A percentile compares a stretch with the other conserved stretches of the same genome.
Evolutionary conservation across 2,888 invertebrate species (phyloP).

Genomic region (Mellilla xanthometata): DNA sequence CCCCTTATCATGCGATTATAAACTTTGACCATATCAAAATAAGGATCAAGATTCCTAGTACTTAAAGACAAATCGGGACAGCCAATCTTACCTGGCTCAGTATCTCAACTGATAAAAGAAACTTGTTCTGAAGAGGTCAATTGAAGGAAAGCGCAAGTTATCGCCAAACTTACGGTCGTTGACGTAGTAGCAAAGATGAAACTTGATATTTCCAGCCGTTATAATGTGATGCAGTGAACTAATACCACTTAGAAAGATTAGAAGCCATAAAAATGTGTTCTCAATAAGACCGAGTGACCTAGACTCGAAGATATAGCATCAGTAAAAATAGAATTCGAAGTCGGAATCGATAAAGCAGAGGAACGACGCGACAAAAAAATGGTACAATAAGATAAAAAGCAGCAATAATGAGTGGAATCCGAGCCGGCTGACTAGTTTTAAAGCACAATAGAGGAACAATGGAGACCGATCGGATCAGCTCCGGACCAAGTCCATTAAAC

Average conservation of each 20-base stretch:
- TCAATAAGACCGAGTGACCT: conserved; percentile 16
- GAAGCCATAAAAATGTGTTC: conserved; percentile 23
- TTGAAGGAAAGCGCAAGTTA: conserved; percentile 16
- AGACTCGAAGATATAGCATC: conserved; percentile 6
- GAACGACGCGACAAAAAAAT: conserved; percentile 5
- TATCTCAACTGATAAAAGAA: conserved; percentile 12
- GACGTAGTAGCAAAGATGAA: conserved; percentile 11
- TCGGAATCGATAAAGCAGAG: conserved; percentile 10
- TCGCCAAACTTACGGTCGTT: conserved; percentile 10
- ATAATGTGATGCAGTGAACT: conserved; percentile 19
- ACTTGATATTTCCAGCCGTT: conserved; percentile 5
- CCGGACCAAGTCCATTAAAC: conserved; percentile 7
- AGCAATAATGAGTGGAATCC: conserved; percentile 10
- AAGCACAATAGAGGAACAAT: conserved; percentile 18
- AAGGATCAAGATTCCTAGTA: not conserved
- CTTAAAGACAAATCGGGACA: not conserved
- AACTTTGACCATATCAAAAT: conserved; percentile 1
- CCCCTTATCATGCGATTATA: not conserved
- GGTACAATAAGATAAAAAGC: conserved; percentile 15
- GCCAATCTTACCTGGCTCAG: conserved; percentile 7
- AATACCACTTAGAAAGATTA: conserved; percentile 11
- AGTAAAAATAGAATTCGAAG: conserved; percentile 9
- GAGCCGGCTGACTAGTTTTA: conserved; percentile 15
- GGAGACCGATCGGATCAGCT: conserved; percentile 11
- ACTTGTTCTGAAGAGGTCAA: conserved; percentile 15